Percentiles rank a stretch among this genome's conserved stretches.
phyloP scores from a whole-genome alignment of 1,140 invertebrate species.

The Tetraneura akinire region DNA sequence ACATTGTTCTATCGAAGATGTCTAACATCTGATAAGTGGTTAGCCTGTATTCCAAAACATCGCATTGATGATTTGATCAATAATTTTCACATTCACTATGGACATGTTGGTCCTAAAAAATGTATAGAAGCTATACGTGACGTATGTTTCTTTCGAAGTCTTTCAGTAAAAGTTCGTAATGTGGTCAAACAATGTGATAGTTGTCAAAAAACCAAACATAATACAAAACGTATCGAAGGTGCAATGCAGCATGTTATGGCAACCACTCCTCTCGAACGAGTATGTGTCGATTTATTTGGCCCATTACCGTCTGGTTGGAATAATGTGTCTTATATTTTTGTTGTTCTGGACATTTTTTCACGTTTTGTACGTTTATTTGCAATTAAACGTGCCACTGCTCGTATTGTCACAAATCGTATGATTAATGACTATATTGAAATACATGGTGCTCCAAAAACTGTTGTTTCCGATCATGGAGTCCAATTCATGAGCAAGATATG shows the following conservation, averaged over 20 bases:
- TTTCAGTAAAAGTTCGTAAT: background rate
- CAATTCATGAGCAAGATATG: background rate
- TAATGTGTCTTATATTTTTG: background rate
- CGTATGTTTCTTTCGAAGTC: background rate
- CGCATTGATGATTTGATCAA: background rate
- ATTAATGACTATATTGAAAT: background rate
- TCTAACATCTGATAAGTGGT: background rate
- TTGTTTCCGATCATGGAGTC: background rate
- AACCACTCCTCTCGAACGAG: background rate
- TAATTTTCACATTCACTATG: background rate
- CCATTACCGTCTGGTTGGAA: slow-evolving; percentile 2
- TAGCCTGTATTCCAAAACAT: background rate
- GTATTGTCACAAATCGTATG: background rate
- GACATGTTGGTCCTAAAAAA: background rate
- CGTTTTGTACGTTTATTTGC: slow-evolving; percentile 14
- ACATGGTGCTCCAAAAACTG: background rate
- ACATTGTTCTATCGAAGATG: background rate
- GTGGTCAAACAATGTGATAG: background rate
- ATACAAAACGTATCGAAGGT: background rate
- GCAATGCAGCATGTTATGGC: background rate
- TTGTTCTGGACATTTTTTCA: background rate
- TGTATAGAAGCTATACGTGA: background rate
- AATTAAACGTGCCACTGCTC: background rate
- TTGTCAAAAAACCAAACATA: background rate
- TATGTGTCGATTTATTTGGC: background rate